Evolutionary conservation across 2,888 invertebrate genomes (phyloP).

Genomic region (Lepidochrysops patricia): DNA sequence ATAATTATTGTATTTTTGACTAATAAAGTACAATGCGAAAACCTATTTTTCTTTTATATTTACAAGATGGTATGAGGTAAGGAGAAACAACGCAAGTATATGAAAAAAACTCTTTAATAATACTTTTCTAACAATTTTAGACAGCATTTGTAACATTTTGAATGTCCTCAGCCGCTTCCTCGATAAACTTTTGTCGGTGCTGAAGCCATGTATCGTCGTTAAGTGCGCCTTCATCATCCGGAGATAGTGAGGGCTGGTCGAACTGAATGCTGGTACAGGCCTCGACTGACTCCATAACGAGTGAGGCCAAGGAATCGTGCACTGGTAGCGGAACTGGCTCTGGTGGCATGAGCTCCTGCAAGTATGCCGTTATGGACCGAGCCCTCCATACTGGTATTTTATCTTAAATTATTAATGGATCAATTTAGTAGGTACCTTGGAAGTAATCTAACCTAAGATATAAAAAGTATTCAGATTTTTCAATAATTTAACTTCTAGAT

Average conservation of each 20-base stretch:
- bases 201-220: slow-evolving; percentile 60
- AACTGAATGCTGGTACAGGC: slow-evolving; percentile 45
- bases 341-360: slow-evolving; percentile 80
- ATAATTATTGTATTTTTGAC: not conserved
- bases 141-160: not conserved
- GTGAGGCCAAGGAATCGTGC: slow-evolving; percentile 76
- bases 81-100: not conserved
- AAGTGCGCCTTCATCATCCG: slow-evolving; percentile 56
- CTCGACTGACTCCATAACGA: slow-evolving; percentile 49
- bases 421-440: too few species aligned
- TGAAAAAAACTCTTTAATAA: not conserved
- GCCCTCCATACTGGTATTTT: slow-evolving; percentile 79
- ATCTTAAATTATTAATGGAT: slow-evolving; percentile 35
- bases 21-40: not conserved
- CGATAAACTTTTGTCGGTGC: slow-evolving; percentile 58
- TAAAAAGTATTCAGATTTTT: too few species aligned
- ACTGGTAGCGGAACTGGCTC: slow-evolving; percentile 79
- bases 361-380: slow-evolving; percentile 78
- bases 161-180: slow-evolving; percentile 39
- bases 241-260: slow-evolving; percentile 40
- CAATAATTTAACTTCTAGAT: too few species aligned
- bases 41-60: too few species aligned
- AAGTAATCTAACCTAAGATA: too few species aligned
- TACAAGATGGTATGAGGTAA: too few species aligned
- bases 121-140: not conserved